Percentiles rank a stretch among this genome's conserved stretches.
Evolutionary conservation across 2,113 vertebrate species (phyloP).

Genomic region (Oophaga pumilio): DNA sequence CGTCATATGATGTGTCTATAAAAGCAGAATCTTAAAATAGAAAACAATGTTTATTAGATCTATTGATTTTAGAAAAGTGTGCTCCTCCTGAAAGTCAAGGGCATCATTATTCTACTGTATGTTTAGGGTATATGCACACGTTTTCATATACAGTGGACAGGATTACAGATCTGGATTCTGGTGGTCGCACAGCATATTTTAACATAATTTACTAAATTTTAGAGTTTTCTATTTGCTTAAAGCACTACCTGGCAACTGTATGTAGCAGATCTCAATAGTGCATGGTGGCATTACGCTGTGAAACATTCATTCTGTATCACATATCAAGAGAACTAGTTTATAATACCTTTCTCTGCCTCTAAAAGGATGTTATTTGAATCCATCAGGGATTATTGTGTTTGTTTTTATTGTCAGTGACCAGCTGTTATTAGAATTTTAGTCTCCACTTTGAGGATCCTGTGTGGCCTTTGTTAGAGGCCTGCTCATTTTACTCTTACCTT

Average conservation of each 20-base stretch:
- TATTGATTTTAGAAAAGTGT: too few species aligned
- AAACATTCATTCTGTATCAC: neutral
- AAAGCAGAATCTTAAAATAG: too few species aligned
- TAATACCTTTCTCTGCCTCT: neutral
- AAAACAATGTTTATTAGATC: too few species aligned
- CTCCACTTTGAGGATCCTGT: neutral
- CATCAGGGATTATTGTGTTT: neutral
- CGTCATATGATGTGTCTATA: too few species aligned
- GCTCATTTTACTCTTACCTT: neutral
- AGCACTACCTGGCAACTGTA: too few species aligned
- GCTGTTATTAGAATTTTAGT: neutral
- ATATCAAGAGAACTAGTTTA: neutral
- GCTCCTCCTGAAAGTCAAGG: too few species aligned
- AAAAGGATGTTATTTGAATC: conserved; percentile 3
- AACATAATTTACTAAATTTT: neutral
- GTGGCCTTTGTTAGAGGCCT: neutral
- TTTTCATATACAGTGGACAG: too few species aligned
- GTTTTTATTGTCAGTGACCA: neutral
- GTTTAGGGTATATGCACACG: too few species aligned
- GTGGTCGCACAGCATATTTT: too few species aligned
- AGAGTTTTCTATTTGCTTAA: neutral
- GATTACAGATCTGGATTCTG: too few species aligned
- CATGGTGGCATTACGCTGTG: neutral
- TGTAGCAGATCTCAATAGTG: neutral
- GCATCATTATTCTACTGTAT: too few species aligned